Evolutionary conservation across 2,113 vertebrate species (phyloP).

Genomic region (Amblyopsis rosae): DNA sequence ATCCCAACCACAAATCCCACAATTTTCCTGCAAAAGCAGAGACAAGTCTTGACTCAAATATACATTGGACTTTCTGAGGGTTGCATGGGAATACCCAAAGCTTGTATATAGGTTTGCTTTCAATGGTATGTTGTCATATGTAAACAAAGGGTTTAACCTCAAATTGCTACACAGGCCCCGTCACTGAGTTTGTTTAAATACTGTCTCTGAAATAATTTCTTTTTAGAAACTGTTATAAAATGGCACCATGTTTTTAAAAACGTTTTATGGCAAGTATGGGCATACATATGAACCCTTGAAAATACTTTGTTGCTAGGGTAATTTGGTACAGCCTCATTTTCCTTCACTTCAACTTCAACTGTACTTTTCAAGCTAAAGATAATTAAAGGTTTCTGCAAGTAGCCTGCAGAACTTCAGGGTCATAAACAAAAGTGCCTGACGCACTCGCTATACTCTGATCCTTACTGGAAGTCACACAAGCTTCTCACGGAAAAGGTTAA

Average conservation of each 20-base stretch:
- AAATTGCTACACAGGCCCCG: not conserved
- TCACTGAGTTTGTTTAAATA: not conserved
- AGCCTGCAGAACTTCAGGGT: slow-evolving; percentile 59
- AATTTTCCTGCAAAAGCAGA: slow-evolving; percentile 64
- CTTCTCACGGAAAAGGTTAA: slow-evolving; percentile 9
- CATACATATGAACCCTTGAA: not conserved
- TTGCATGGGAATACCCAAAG: slow-evolving; percentile 34
- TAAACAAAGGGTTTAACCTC: slow-evolving; percentile 4
- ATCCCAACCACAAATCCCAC: slow-evolving; percentile 66
- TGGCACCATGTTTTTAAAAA: not conserved
- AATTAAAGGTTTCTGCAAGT: slow-evolving; percentile 65
- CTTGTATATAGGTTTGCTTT: slow-evolving; percentile 25
- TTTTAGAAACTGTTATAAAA: not conserved
- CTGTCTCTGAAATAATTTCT: not conserved
- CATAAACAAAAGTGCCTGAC: slow-evolving; percentile 53
- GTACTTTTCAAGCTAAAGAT: slow-evolving; percentile 61
- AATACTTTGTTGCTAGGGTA: slow-evolving; percentile 23
- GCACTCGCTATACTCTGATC: slow-evolving; percentile 14
- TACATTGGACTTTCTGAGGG: slow-evolving; percentile 50
- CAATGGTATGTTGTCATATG: slow-evolving; percentile 8
- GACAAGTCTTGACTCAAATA: slow-evolving; percentile 61
- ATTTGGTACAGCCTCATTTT: slow-evolving; percentile 25
- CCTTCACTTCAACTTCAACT: slow-evolving; percentile 44
- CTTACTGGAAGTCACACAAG: slow-evolving; percentile 7
- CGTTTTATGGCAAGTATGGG: too few relatives aligned